Conservation (phyloP, 1,140 invertebrate species). For the Drosophila eugracilis region DNA sequence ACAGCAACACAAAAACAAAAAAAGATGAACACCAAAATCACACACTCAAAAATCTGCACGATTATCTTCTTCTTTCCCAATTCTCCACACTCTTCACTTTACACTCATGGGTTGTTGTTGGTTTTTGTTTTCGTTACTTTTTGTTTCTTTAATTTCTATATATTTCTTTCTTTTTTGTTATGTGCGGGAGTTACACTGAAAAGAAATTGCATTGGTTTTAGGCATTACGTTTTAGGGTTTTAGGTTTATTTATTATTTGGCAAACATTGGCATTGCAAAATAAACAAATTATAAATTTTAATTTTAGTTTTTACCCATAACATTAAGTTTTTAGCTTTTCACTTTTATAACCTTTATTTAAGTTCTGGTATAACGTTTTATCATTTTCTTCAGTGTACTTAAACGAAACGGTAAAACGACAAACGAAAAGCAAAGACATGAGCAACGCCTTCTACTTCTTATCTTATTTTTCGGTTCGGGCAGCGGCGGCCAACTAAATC, state of each 20-base stretch:
- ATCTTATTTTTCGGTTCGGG: constrained; percentile 28
- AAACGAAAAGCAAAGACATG: constrained; percentile 27
- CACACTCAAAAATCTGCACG: constrained; percentile 6
- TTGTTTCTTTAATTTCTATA: not conserved
- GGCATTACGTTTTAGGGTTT: not conserved
- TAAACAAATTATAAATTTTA: not conserved
- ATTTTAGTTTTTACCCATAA: no score
- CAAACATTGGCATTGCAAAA: no score
- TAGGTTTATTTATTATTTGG: no score
- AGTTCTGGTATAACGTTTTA: not conserved
- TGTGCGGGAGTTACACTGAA: constrained; percentile 20
- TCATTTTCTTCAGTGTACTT: constrained; percentile 3
- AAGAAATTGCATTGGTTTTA: constrained; percentile 3
- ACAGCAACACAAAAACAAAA: not conserved
- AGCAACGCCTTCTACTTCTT: constrained; percentile 47
- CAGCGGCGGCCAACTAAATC: constrained; percentile 61
- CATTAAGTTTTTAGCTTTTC: no score
- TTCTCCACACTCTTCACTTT: constrained; percentile 5
- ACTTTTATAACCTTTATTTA: not conserved
- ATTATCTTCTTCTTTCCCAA: not conserved
- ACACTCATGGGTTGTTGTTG: constrained; percentile 11
- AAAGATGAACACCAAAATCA: not conserved
- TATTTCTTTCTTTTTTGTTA: not conserved
- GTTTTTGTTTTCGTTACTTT: not conserved
- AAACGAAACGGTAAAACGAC: constrained; percentile 11